These are phyloP conservation scores for Spermophilus dauricus DNA, from an alignment of 2,113 vertebrate genomes.

Conservation along the genomic window DNA sequence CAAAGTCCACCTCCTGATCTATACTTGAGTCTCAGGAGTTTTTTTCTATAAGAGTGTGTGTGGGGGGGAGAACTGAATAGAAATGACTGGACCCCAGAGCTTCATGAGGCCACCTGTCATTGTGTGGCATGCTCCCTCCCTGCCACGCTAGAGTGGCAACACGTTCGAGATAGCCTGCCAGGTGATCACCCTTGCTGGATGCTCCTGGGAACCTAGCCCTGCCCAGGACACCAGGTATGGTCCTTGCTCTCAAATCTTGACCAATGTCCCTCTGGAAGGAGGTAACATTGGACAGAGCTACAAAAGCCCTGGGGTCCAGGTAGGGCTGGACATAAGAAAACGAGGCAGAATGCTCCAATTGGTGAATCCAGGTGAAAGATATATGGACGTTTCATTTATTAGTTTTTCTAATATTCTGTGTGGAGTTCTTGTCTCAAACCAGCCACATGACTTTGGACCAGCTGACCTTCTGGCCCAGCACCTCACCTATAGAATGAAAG, in stretches of 20 bases:
- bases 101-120: not conserved
- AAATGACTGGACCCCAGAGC: not conserved
- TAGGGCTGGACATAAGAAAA: not conserved
- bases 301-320: not conserved
- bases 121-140: not conserved
- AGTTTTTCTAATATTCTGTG: not conserved
- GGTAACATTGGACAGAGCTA: not conserved
- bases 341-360: not conserved
- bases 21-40: not conserved
- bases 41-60: not conserved
- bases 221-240: not conserved
- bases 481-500: not conserved
- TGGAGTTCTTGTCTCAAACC: not conserved
- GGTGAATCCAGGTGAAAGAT: not conserved
- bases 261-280: not conserved
- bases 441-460: not conserved
- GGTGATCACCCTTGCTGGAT: too few species aligned
- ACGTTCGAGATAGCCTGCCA: not conserved
- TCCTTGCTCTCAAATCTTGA: not conserved
- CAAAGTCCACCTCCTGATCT: constrained; percentile 8
- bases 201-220: not conserved
- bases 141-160: too few species aligned
- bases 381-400: not conserved
- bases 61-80: not conserved
- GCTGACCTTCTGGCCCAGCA: not conserved